Percentiles rank a stretch among this genome's conserved stretches.
These are phyloP conservation scores for Megathymus violae DNA, from an alignment of 1,140 invertebrate species.

Conservation along the genomic window DNA sequence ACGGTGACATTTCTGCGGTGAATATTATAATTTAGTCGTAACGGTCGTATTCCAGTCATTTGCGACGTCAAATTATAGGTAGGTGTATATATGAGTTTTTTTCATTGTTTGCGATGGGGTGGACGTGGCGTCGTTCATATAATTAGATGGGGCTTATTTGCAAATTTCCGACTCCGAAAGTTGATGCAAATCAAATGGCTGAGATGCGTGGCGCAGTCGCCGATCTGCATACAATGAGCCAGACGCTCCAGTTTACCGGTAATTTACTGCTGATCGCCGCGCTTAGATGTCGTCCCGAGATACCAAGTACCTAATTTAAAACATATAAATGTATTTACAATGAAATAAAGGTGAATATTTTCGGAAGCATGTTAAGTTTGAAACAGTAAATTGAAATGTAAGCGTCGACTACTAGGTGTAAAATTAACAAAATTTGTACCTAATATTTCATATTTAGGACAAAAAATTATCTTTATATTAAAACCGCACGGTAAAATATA, in stretches of 20 bases:
- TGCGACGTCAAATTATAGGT: background rate
- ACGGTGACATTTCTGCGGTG: background rate
- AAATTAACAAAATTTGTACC: no score
- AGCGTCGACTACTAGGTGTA: no score
- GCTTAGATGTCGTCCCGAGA: conserved; percentile 72
- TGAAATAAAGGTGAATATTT: conserved; percentile 23
- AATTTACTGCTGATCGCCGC: conserved; percentile 63
- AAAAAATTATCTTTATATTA: no score
- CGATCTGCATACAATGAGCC: conserved; percentile 76
- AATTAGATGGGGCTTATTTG: conserved; percentile 55
- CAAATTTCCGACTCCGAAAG: conserved; percentile 64
- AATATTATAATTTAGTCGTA: conserved; percentile 42
- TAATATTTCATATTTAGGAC: no score
- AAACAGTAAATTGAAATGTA: no score
- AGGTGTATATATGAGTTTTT: background rate
- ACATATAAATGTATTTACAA: conserved; percentile 41
- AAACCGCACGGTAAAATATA: no score
- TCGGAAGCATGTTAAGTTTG: no score
- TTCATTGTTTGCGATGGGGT: background rate
- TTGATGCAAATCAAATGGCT: conserved; percentile 70
- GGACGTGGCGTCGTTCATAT: conserved; percentile 33
- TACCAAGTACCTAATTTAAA: conserved; percentile 74
- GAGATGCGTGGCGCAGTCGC: conserved; percentile 43
- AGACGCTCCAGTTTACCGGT: conserved; percentile 63
- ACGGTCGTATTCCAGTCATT: conserved; percentile 4